Evolutionary conservation across 1,140 invertebrate genomes (phyloP).

Genomic region (Drosophila hydei): DNA sequence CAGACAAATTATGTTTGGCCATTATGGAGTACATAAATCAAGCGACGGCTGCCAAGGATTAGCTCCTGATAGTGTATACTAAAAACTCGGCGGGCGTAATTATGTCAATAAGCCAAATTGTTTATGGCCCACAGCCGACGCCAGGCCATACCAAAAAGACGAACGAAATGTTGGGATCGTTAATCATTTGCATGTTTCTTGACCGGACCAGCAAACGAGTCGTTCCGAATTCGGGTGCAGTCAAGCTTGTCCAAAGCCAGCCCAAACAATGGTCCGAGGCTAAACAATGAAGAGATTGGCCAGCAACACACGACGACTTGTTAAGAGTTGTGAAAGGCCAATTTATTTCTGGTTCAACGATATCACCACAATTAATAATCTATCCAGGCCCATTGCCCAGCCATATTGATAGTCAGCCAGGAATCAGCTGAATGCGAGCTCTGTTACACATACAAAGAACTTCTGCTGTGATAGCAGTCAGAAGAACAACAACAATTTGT

Average conservation of each 20-base stretch:
- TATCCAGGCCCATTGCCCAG: slow-evolving; percentile 4
- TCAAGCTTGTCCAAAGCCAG: slow-evolving; percentile 9
- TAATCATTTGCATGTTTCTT: slow-evolving; percentile 64
- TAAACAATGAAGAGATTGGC: slow-evolving; percentile 36
- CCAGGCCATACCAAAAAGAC: not conserved
- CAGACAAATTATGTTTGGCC: slow-evolving; percentile 63
- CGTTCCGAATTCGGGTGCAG: slow-evolving; percentile 21
- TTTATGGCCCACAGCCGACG: slow-evolving; percentile 34
- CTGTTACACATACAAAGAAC: slow-evolving; percentile 69
- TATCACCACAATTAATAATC: slow-evolving; percentile 53
- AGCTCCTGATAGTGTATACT: slow-evolving; percentile 51
- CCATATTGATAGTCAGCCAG: slow-evolving; percentile 45
- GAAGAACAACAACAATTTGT: slow-evolving; percentile 29
- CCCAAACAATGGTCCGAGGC: slow-evolving; percentile 46
- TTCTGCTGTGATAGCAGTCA: slow-evolving; percentile 61
- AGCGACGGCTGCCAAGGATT: slow-evolving; percentile 37
- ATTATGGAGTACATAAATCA: slow-evolving; percentile 58
- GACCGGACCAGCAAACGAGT: slow-evolving; percentile 28
- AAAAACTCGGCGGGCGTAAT: slow-evolving; percentile 47
- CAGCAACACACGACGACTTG: slow-evolving; percentile 9
- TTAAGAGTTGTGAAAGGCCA: slow-evolving; percentile 29
- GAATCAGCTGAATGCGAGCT: slow-evolving; percentile 58
- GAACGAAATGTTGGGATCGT: slow-evolving; percentile 52
- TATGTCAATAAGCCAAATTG: slow-evolving; percentile 77
- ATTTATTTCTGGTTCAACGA: slow-evolving; percentile 54